Base-by-base conservation (phyloP, 2,797 vertebrate genomes). In the Pseudochaenichthys georgianus region DNA sequence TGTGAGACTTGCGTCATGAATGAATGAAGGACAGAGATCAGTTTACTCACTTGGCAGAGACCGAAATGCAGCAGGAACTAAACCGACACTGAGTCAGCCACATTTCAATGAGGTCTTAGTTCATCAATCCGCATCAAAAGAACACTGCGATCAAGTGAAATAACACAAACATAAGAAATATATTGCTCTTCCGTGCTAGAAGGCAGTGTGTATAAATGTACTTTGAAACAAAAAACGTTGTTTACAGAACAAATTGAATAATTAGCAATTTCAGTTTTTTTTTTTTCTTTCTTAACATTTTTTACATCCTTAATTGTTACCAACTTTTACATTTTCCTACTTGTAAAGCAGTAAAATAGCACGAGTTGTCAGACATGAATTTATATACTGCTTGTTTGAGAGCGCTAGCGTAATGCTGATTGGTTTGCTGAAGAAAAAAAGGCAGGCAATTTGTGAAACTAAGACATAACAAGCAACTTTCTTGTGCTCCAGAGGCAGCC, bases 21-120 rank as follows among this genome's bases (percentile, higher is more conserved):
- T 92, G 87, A 92, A 91, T 91, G 86, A 65, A 90, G 80, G 75
- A 65, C 76, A 57, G 63, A 81, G 90, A 87, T 92, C 89, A 51
- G 69, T 87, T 93, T 61, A 82, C 17, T 83, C 16, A 61, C 42
- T 61, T 83, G 87, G 77, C 76, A 78, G 48, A 75, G 70, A 23
- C 50, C 15, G 66, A 80, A 64, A 53, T 19, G 54, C 52, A 64
- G 17, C 60, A 47, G 52, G 69, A 60, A 41, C 21, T 47, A 2
- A 65, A 64, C 53, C 52, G 53, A 42, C 17, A 31, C 41, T 9
- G 50, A 38, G 72, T 53, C 7, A 38, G 45, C 46, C 47, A 31
- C 21, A 41, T n/a, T 10, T 28, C 4, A 1, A 58, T 34, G 38
- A 48, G 2, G 13, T 45, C 60, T 58, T 15, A 31, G 38, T 58